phyloP scores from a whole-genome alignment of 2,797 vertebrate species.

The Gymnothorax javanicus region DNA sequence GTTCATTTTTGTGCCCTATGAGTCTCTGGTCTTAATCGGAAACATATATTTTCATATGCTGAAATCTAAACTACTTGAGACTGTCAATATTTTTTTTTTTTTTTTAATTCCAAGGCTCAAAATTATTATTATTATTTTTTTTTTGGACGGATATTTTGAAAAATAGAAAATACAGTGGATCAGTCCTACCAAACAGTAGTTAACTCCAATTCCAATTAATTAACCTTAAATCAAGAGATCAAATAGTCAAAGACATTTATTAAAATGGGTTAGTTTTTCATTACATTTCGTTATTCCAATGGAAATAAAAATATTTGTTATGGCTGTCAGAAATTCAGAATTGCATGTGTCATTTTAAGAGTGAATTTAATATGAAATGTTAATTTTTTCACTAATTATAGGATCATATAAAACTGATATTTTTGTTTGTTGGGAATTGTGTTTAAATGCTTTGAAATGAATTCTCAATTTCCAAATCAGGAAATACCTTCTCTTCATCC shows the following conservation, averaged over 20 bases:
- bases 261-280: not conserved
- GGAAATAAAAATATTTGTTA: not conserved
- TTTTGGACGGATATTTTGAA: not conserved
- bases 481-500: too few species aligned
- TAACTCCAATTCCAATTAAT: not conserved
- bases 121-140: not conserved
- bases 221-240: slow-evolving; percentile 16
- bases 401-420: too few species aligned
- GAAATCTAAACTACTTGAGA: not conserved
- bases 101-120: too few species aligned
- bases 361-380: too few species aligned
- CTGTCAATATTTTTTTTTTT: not conserved
- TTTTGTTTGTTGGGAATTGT: too few species aligned
- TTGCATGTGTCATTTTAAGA: not conserved
- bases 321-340: not conserved
- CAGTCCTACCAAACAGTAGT: not conserved
- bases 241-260: slow-evolving; percentile 5
- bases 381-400: too few species aligned
- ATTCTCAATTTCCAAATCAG: too few species aligned
- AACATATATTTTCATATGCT: not conserved
- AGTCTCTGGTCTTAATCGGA: not conserved
- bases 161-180: not conserved
- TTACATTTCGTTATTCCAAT: not conserved
- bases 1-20: not conserved
- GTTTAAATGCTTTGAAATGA: too few species aligned